Conservation (phyloP, 2,797 vertebrate species). For the Gallinago solitaria region DNA sequence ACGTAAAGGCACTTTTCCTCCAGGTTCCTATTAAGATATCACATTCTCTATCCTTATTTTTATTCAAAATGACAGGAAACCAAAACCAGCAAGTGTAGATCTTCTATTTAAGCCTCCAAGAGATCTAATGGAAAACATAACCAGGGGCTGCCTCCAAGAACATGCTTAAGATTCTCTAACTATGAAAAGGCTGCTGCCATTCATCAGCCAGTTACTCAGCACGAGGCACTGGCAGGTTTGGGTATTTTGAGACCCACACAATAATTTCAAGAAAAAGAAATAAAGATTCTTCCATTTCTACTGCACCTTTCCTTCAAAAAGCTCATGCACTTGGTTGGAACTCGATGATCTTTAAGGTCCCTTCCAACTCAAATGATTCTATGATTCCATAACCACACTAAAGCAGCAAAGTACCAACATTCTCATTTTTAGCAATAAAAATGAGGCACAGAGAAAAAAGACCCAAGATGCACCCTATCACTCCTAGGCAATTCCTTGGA, state of each 20-base stretch:
- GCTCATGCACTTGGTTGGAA: background rate
- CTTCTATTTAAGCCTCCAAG: background rate
- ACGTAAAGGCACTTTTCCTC: background rate
- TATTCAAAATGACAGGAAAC: slow-evolving; percentile 64
- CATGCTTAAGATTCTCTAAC: background rate
- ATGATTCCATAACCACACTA: background rate
- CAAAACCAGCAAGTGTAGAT: slow-evolving; percentile 14
- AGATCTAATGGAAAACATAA: slow-evolving; percentile 48
- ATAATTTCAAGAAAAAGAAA: background rate
- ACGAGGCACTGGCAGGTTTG: background rate
- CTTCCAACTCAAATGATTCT: too few relatives aligned
- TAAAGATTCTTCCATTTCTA: background rate
- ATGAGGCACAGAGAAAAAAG: background rate
- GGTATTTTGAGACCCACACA: background rate
- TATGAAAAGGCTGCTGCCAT: background rate
- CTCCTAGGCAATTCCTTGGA: background rate
- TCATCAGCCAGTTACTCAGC: background rate
- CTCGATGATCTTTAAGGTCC: too few relatives aligned
- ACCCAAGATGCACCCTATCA: background rate
- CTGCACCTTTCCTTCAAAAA: background rate
- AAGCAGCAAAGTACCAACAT: background rate
- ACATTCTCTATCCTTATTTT: slow-evolving; percentile 17
- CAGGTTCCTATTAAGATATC: background rate
- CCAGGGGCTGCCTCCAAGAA: background rate
- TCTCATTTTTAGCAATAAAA: background rate